Evolutionary conservation across 2,113 vertebrate species (phyloP).

Genomic region (Engraulis encrasicolus): DNA sequence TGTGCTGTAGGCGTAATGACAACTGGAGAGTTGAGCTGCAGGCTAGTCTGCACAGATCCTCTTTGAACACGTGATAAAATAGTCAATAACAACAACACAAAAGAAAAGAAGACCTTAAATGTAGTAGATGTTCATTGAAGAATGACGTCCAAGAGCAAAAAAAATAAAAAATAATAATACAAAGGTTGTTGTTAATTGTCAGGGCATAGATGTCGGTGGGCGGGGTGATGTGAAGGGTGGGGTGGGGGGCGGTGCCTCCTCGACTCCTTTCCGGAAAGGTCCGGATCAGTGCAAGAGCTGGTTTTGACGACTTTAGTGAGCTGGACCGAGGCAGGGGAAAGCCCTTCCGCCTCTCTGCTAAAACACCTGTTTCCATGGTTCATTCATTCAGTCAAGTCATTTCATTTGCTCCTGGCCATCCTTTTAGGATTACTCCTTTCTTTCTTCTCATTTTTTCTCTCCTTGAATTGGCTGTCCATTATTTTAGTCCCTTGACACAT

Average conservation of each 20-base stretch:
- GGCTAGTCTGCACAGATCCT: conserved; percentile 8
- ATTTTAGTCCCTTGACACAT: background rate
- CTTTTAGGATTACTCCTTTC: background rate
- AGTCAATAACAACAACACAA: conserved; percentile 34
- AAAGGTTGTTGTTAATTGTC: background rate
- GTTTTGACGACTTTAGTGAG: conserved; percentile 44
- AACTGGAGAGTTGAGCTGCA: conserved; percentile 46
- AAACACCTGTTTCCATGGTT: conserved; percentile 41
- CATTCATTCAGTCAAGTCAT: conserved; percentile 37
- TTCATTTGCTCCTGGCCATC: background rate
- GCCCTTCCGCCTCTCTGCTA: conserved; percentile 40
- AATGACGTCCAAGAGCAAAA: background rate
- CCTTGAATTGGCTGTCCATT: background rate
- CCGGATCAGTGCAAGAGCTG: conserved; percentile 67
- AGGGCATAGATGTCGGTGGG: background rate
- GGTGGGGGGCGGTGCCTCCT: conserved; percentile 40
- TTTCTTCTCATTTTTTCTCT: background rate
- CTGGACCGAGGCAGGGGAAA: conserved; percentile 49
- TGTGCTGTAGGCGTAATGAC: conserved; percentile 20
- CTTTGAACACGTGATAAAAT: conserved; percentile 13
- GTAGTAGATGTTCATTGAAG: background rate
- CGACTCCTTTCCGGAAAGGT: conserved; percentile 29
- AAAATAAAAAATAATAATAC: background rate
- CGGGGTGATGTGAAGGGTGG: conserved; percentile 31
- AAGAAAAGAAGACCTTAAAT: background rate